Percentiles rank a stretch among this genome's conserved stretches.
Conservation (phyloP, 92 coral and sea anemone genomes). For the Parazoanthus atlanticus region DNA sequence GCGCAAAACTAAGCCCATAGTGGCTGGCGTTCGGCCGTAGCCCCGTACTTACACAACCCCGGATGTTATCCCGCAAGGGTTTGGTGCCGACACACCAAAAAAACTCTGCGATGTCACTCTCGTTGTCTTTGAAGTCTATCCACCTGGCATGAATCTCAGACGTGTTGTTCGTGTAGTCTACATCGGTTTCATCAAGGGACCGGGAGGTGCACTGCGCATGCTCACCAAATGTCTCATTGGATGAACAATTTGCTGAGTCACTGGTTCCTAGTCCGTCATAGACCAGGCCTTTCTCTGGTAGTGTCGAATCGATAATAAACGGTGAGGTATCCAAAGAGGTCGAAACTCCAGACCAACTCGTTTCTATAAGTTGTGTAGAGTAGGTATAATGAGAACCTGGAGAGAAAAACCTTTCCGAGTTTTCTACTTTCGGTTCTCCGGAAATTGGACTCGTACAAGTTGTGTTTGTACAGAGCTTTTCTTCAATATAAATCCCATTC, state of each 20-base stretch:
- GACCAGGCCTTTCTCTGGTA: conserved; percentile 76
- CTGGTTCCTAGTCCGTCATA: conserved; percentile 84
- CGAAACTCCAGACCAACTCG: conserved; percentile 58
- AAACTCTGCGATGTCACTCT: conserved; percentile 83
- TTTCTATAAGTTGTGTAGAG: conserved; percentile 52
- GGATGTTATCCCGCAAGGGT: conserved; percentile 85
- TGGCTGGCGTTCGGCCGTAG: conserved; percentile 81
- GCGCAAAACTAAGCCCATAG: conserved; percentile 71
- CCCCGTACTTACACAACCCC: conserved; percentile 85
- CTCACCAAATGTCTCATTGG: conserved; percentile 84
- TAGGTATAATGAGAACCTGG: conserved; percentile 54
- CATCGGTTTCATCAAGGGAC: conserved; percentile 78
- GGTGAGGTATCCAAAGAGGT: conserved; percentile 44
- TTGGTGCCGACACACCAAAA: conserved; percentile 92
- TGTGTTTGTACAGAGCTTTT: conserved; percentile 49
- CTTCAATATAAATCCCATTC: not conserved
- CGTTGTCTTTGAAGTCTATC: conserved; percentile 92
- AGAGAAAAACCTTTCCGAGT: conserved; percentile 25
- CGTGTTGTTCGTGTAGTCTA: conserved; percentile 84
- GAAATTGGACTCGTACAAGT: conserved; percentile 43
- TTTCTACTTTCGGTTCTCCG: not conserved
- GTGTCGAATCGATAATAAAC: conserved; percentile 64
- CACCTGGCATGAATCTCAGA: conserved; percentile 89
- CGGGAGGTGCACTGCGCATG: conserved; percentile 92
- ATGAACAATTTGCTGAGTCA: conserved; percentile 77